Evolutionary conservation across 1,140 invertebrate species (phyloP).

Genomic region (Pogonomyrmex barbatus): DNA sequence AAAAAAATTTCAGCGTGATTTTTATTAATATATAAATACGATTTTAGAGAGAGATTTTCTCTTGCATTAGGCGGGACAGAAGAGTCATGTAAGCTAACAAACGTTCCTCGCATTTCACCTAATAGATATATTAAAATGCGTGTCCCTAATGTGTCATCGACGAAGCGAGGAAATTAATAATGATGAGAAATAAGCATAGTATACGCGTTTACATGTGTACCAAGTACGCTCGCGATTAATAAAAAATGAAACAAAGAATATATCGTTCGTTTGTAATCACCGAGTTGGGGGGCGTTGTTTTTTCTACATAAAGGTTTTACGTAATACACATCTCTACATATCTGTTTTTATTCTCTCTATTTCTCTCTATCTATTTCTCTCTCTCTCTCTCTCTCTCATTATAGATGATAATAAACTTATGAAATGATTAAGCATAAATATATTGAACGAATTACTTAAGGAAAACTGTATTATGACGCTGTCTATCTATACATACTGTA

Average conservation of each 20-base stretch:
- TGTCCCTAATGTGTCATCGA: slow-evolving; percentile 31
- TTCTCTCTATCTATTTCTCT: slow-evolving; percentile 62
- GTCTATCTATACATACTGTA: slow-evolving; percentile 86
- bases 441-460: slow-evolving; percentile 80
- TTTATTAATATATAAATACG: slow-evolving; percentile 78
- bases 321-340: slow-evolving; percentile 80
- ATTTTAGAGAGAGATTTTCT: slow-evolving; percentile 67
- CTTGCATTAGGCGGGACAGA: slow-evolving; percentile 11
- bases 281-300: slow-evolving; percentile 69
- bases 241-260: slow-evolving; percentile 45
- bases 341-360: slow-evolving; percentile 74
- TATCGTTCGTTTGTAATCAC: slow-evolving; percentile 58
- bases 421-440: slow-evolving; percentile 81
- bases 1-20: slow-evolving; percentile 77
- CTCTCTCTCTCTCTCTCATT: slow-evolving; percentile 64
- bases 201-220: slow-evolving; percentile 52
- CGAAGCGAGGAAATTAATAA: slow-evolving; percentile 16
- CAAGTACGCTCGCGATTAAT: slow-evolving; percentile 49
- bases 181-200: slow-evolving; percentile 17
- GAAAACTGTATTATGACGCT: slow-evolving; percentile 82
- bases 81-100: slow-evolving; percentile 13
- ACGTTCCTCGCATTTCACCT: slow-evolving; percentile 51
- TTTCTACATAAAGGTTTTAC: slow-evolving; percentile 74
- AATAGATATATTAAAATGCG: slow-evolving; percentile 33
- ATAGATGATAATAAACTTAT: slow-evolving; percentile 79